These are phyloP conservation scores for Hydroisotoma schaefferi DNA, from an alignment of 2,888 invertebrate species.

Conservation along the genomic window DNA sequence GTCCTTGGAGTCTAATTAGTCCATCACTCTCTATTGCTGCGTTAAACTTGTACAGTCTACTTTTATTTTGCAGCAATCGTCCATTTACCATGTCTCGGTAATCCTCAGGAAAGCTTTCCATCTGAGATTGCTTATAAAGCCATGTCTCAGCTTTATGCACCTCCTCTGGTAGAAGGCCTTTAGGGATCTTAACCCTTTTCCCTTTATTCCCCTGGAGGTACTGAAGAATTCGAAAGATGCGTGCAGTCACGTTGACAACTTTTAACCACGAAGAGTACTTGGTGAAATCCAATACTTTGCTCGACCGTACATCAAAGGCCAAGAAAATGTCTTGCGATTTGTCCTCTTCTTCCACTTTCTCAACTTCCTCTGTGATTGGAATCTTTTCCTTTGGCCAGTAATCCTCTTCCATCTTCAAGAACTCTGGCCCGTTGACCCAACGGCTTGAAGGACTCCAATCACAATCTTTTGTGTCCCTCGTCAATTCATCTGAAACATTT, in stretches of 20 bases:
- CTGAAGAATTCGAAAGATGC: neutral
- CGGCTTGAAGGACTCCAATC: constrained; percentile 12
- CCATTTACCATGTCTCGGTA: neutral
- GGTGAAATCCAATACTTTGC: neutral
- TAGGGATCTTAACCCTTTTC: neutral
- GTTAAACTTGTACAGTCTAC: neutral
- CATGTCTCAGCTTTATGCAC: neutral
- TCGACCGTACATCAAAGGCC: neutral
- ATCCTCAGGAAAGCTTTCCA: neutral
- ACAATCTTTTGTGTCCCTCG: constrained; percentile 16
- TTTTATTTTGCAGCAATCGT: neutral
- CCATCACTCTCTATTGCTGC: neutral
- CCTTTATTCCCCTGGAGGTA: too few relatives aligned
- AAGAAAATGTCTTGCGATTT: neutral
- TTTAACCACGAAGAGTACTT: neutral
- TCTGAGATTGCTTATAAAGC: neutral
- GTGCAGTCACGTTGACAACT: neutral
- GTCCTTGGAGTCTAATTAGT: neutral
- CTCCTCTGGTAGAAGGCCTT: neutral
- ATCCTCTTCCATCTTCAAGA: constrained; percentile 18
- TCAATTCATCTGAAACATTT: constrained; percentile 45
- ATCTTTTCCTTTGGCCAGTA: constrained; percentile 36
- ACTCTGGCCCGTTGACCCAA: constrained; percentile 45
- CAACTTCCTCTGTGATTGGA: too few relatives aligned
- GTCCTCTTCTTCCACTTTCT: neutral